These are phyloP conservation scores for Pseudomyrmex pallidus DNA, from an alignment of 1,140 invertebrate genomes.

Conservation along the genomic window DNA sequence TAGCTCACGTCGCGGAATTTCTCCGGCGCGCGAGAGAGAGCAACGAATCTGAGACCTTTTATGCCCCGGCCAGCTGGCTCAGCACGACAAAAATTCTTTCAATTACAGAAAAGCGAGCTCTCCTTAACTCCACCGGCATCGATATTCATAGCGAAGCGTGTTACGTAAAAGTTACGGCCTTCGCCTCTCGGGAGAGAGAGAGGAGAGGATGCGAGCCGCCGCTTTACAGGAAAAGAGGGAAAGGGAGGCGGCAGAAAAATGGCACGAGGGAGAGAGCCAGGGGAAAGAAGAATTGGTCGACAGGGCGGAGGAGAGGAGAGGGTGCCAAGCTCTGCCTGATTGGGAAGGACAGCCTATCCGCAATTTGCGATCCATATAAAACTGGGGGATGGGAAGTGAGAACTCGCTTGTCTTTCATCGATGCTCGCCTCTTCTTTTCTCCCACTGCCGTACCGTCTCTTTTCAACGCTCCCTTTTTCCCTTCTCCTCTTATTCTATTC, in stretches of 20 bases:
- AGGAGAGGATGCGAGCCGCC: conserved; percentile 62
- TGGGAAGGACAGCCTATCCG: conserved; percentile 80
- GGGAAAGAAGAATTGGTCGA: conserved; percentile 72
- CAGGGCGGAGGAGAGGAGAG: conserved; percentile 25
- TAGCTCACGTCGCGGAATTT: conserved; percentile 60
- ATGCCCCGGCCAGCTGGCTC: conserved; percentile 77
- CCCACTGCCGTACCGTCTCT: conserved; percentile 26
- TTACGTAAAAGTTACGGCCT: conserved; percentile 75
- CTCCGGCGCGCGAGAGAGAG: conserved; percentile 41
- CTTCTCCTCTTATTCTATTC: too few species aligned
- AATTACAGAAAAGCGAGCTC: conserved; percentile 78
- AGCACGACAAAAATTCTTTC: conserved; percentile 79
- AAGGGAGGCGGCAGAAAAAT: conserved; percentile 66
- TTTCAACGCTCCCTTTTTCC: not conserved
- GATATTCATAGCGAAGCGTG: conserved; percentile 80
- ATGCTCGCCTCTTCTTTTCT: conserved; percentile 65
- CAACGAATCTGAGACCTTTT: conserved; percentile 66
- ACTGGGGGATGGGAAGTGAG: conserved; percentile 71
- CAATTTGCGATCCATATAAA: conserved; percentile 75
- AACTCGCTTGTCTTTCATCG: conserved; percentile 78
- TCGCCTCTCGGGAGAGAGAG: conserved; percentile 26
- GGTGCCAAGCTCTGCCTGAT: conserved; percentile 72
- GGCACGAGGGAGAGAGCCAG: conserved; percentile 52
- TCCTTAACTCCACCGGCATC: conserved; percentile 75
- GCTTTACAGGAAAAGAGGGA: conserved; percentile 51